Base-by-base conservation (phyloP, 2,888 invertebrate species). In the Odontomyia ornata region DNA sequence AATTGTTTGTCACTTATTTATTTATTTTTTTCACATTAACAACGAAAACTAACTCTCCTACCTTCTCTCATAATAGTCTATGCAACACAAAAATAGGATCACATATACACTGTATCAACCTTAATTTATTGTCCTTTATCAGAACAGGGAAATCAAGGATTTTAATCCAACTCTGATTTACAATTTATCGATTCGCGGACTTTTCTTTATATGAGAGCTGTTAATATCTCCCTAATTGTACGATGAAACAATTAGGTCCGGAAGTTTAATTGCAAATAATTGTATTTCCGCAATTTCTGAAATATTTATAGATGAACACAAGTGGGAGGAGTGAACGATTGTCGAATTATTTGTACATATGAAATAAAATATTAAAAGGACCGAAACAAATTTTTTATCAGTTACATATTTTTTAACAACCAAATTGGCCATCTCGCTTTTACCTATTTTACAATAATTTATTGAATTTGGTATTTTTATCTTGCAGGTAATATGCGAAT, bases 11-110 rank as follows among this genome's bases (percentile, higher is more conserved):
- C 52, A 52, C 52, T 52, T 52, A n/a, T n/a, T n/a, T n/a, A n/a
- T n/a, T n/a, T n/a, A n/a, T n/a, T n/a, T n/a, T n/a, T n/a, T n/a
- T 36, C 36, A 36, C 36, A 9, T 52, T 13, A 52, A 15, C 52
- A n/a, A 52, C 18, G 52, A 52, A 52, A 43, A 9, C 43, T 43
- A 43, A 43, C 43, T 9, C 18, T 46, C 69, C 43, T 73, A 73
- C 73, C 73, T 73, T 73, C 36, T 73, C 60, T 73, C 73, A 73
- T 73, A 73, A 73, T 73, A 73, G 21, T 69, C 25, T 47, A 28
- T n/a, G 7, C 65, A 36, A 0, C 18, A 18, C 65, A 36, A 65
- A 36, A 43, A 27, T 21, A n/a, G n/a, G 36, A 36, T 36, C 36
- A 36, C 36, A 28, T 21, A 43, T 43, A 18, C 62, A 25, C 62